Percentiles rank a stretch among this genome's conserved stretches.
Evolutionary conservation across 2,797 vertebrate species (phyloP).

Genomic region (Diplodus puntazzo): DNA sequence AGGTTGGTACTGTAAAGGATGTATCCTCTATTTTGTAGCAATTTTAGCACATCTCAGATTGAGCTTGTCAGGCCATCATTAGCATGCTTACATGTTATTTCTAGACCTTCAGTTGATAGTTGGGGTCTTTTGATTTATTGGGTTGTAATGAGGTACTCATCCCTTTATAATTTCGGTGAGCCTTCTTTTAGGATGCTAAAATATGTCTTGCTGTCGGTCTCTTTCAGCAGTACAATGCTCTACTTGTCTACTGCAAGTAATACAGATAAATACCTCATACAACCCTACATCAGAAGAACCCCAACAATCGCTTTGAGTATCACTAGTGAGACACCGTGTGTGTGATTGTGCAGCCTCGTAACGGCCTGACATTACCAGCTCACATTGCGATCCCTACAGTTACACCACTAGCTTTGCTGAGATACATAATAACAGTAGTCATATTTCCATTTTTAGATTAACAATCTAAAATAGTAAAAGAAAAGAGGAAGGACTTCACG

Average conservation of each 20-base stretch:
- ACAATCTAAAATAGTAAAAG: neutral
- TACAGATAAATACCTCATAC: no score
- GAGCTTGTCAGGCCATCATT: neutral
- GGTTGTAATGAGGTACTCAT: no score
- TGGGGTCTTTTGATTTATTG: no score
- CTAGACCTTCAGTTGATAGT: neutral
- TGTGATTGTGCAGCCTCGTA: no score
- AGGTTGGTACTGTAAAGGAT: neutral
- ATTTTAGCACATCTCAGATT: neutral
- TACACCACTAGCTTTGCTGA: neutral
- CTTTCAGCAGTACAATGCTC: no score
- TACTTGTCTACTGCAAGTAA: no score
- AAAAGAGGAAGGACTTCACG: constrained; percentile 11
- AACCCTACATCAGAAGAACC: no score
- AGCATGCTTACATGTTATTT: neutral
- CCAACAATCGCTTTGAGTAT: no score
- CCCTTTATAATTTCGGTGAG: no score
- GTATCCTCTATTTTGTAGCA: neutral
- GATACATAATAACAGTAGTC: neutral
- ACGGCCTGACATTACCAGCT: neutral
- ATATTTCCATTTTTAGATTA: constrained; percentile 3
- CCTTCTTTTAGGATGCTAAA: no score
- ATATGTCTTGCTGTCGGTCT: no score
- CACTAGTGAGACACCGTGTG: neutral
- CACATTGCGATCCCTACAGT: neutral